Base-by-base conservation (phyloP, 1,140 invertebrate species). In the Eufriesea mexicana region DNA sequence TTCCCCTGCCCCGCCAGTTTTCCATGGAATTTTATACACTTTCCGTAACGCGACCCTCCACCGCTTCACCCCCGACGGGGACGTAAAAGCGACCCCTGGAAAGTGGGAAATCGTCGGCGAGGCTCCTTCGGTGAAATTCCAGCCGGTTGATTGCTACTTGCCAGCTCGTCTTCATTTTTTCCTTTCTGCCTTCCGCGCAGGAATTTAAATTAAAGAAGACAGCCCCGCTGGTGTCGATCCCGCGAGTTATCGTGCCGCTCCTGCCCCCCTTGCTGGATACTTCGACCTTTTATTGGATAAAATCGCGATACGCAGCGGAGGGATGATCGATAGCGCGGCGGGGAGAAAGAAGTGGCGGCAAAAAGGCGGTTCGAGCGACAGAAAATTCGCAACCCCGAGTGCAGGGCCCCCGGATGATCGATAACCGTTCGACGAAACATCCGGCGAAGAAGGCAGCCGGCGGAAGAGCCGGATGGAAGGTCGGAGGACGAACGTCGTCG, bases 351-450 rank as follows among this genome's bases (percentile, higher is more conserved):
- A 23, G 4, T 35, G 4, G 1, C 35, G 35, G 8, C 35, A 42
- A 25, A 18, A 45, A 18, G 16, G 7, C 45, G n/a, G 8, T 20
- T 28, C 2, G 20, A 45, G 35, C 20, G 23, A 66, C 6, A 9
- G 10, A 71, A 79, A 74, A 86, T 83, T 79, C 45, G 51, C 35
- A 28, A 28, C 7, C n/a, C 10, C 7, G 18, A 57, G 10, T 16
- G 28, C 42, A 55, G 12, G 75, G 42, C 47, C 71, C 28, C 18
- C 35, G 35, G n/a, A 45, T 86, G 78, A 86, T 89, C 88, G 87
- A 89, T 89, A 87, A 89, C 79, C 75, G 79, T 77, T 85, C 87
- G 78, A 57, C 76, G 77, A 80, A 89, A 81, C 79, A 89, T 89
- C 85, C 88, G 85, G 64, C 62, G 54, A 55, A 81, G 47, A 49